Percentiles rank a stretch among this genome's conserved stretches.
Evolutionary conservation across 2,113 vertebrate species (phyloP).

Genomic region (Nettapus auritus): DNA sequence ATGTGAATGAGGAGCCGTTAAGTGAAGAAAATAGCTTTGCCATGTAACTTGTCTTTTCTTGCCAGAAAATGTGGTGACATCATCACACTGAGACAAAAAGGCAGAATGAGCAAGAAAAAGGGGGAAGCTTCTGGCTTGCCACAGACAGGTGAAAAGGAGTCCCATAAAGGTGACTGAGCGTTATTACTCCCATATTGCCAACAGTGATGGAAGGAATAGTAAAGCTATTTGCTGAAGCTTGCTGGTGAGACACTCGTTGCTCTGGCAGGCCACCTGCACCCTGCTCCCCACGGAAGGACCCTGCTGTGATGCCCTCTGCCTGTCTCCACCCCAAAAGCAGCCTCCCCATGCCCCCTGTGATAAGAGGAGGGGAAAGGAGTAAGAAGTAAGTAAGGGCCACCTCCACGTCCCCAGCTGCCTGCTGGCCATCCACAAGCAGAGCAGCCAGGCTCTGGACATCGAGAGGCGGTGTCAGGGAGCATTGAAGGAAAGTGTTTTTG

Average conservation of each 20-base stretch:
- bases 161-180: background rate
- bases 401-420: background rate
- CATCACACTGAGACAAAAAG: background rate
- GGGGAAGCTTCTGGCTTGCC: background rate
- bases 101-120: background rate
- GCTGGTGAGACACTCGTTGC: background rate
- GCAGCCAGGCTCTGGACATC: background rate
- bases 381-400: background rate
- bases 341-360: background rate
- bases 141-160: background rate
- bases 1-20: background rate
- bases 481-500: background rate
- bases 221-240: accelerated
- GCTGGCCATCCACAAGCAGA: background rate
- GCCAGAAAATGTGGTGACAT: background rate
- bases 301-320: background rate
- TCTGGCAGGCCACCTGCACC: background rate
- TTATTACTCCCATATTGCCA: background rate
- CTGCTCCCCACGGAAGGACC: background rate
- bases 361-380: background rate
- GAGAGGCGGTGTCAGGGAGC: background rate
- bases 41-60: background rate
- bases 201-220: background rate
- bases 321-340: background rate
- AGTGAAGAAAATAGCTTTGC: background rate